A percentile compares a stretch with the other conserved stretches of the same genome.
These are phyloP conservation scores for Aurelia aurita DNA, from an alignment of 30 jellyfish, hydroid and myxozoan species.

Conservation along the genomic window DNA sequence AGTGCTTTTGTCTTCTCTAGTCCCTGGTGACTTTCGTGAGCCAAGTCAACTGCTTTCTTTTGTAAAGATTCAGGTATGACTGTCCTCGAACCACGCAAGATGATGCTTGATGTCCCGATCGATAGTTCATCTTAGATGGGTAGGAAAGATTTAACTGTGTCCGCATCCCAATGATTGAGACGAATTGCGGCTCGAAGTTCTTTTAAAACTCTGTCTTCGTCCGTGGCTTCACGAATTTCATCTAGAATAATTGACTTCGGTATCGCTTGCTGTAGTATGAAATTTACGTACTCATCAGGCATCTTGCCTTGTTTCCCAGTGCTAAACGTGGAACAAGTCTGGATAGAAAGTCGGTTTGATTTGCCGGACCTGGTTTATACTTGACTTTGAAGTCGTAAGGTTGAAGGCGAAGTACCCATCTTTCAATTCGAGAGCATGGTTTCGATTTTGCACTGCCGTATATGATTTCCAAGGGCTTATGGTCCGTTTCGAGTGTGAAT, in stretches of 20 bases:
- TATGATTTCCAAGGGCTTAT: too few relatives aligned
- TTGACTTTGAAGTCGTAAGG: too few relatives aligned
- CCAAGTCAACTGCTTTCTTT: conserved; percentile 20
- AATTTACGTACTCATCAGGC: conserved; percentile 19
- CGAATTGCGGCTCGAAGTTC: conserved; percentile 27
- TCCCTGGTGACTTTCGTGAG: conserved; percentile 52
- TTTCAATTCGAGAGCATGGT: too few relatives aligned
- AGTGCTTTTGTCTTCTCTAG: conserved; percentile 34
- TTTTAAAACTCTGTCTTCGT: conserved; percentile 1
- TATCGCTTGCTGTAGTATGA: conserved; percentile 10
- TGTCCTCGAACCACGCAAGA: conserved; percentile 3
- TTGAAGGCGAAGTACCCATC: too few relatives aligned
- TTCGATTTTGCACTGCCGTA: too few relatives aligned
- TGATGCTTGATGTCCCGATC: not conserved
- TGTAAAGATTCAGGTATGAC: conserved; percentile 30
- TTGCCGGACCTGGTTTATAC: too few relatives aligned
- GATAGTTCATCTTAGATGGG: conserved; percentile 25
- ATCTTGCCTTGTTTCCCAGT: conserved; percentile 19
- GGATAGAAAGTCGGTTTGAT: conserved; percentile 15
- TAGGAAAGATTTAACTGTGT: conserved; percentile 10
- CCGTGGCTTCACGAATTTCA: conserved; percentile 28
- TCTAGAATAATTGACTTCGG: conserved; percentile 11
- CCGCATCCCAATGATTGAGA: conserved; percentile 15
- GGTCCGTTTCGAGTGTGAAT: conserved; percentile 18
- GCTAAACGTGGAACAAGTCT: not conserved